Evolutionary conservation across 37 sponge, comb jelly and placozoan species (phyloP).

Genomic region (Amphimedon queenslandica): DNA sequence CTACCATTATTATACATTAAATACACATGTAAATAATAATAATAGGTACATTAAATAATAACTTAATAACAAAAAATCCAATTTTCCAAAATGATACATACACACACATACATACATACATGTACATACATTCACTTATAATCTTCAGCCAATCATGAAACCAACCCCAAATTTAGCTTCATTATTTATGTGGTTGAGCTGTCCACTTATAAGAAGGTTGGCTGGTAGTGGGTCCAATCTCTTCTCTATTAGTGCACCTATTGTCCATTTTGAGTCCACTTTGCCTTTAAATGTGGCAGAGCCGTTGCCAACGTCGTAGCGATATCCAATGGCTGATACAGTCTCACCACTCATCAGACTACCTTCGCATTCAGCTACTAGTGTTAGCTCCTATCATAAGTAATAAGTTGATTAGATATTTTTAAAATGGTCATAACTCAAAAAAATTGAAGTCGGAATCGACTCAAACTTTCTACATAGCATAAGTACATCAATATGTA

Average conservation of each 20-base stretch:
- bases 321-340: conserved; percentile 64
- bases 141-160: neutral
- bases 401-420: too few species aligned
- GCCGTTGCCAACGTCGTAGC: conserved; percentile 54
- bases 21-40: neutral
- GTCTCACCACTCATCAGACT: conserved; percentile 58
- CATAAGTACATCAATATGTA: too few species aligned
- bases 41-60: neutral
- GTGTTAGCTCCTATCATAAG: conserved; percentile 13
- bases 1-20: too few species aligned
- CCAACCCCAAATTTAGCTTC: conserved; percentile 86
- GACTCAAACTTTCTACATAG: too few species aligned
- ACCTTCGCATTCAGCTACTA: conserved; percentile 59
- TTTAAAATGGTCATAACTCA: too few species aligned
- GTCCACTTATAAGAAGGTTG: conserved; percentile 63
- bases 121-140: neutral
- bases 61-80: neutral
- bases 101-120: too few species aligned
- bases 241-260: conserved; percentile 79
- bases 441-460: too few species aligned
- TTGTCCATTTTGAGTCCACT: conserved; percentile 72
- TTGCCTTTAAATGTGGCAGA: conserved; percentile 44
- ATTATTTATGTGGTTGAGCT: conserved; percentile 83
- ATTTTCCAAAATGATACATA: neutral
- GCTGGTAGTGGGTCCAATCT: conserved; percentile 87